phyloP scores from a whole-genome alignment of 2,113 vertebrate species.

The Scalopus aquaticus region DNA sequence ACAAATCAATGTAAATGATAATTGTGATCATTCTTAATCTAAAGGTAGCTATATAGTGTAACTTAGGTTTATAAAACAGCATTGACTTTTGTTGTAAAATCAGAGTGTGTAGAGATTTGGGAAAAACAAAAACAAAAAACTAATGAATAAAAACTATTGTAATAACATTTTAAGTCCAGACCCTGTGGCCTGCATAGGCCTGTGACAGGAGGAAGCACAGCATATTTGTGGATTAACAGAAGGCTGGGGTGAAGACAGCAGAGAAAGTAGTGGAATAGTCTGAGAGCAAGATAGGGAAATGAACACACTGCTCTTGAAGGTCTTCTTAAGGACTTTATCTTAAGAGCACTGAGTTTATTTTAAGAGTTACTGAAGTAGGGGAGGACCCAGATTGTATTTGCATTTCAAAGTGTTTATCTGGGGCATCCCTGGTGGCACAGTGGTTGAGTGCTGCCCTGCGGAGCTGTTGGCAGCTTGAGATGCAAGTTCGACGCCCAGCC shows the following conservation, averaged over 20 bases:
- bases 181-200: neutral
- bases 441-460: too few species aligned
- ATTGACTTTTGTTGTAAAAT: neutral
- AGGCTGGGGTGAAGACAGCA: neutral
- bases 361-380: neutral
- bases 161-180: neutral
- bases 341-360: conserved; percentile 8
- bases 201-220: neutral
- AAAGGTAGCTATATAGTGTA: neutral
- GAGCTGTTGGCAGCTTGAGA: too few species aligned
- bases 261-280: neutral
- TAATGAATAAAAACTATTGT: neutral
- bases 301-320: neutral
- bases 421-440: too few species aligned
- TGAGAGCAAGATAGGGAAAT: neutral
- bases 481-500: too few species aligned
- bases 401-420: conserved; percentile 43
- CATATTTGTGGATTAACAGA: neutral
- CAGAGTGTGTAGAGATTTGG: neutral
- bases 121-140: neutral
- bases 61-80: neutral
- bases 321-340: conserved; percentile 31
- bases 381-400: neutral
- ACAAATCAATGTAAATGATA: neutral
- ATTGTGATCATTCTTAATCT: neutral